Conservation (phyloP, 1,140 invertebrate species). For the Temnothorax nylanderi region DNA sequence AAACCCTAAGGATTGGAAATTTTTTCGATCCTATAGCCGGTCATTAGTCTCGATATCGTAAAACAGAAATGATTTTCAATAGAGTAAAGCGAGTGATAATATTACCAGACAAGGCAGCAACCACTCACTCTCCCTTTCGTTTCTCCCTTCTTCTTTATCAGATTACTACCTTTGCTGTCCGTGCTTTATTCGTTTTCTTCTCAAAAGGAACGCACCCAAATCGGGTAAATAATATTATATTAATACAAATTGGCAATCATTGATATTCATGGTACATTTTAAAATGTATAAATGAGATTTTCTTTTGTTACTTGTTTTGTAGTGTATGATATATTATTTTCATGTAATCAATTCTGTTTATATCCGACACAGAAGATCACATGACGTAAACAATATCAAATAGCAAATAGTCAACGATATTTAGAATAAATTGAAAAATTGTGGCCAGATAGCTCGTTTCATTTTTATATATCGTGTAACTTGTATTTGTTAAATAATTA, state of each 20-base stretch:
- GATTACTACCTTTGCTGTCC: not conserved
- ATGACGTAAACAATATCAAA: not conserved
- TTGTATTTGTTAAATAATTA: not conserved
- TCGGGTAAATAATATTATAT: conserved; percentile 17
- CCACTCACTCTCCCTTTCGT: not conserved
- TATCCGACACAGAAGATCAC: not conserved
- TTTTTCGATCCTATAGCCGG: not conserved
- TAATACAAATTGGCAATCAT: conserved; percentile 1
- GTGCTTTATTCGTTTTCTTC: not conserved
- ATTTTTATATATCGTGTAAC: not conserved
- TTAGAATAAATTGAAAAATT: not conserved
- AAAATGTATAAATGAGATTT: not conserved
- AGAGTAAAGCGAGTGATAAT: conserved; percentile 12
- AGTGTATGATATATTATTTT: not conserved
- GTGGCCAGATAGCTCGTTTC: not conserved
- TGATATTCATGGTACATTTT: not conserved
- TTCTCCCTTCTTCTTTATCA: not conserved
- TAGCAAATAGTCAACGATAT: not conserved
- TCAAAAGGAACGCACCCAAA: not conserved
- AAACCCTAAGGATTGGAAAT: not conserved
- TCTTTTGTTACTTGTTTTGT: not conserved
- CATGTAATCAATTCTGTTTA: not conserved
- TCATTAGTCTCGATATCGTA: conserved; percentile 43
- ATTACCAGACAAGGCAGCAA: conserved; percentile 8
- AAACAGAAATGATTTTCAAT: conserved; percentile 49